These are phyloP conservation scores for Gryllus bimaculatus DNA, from an alignment of 1,140 invertebrate species.

Conservation along the genomic window DNA sequence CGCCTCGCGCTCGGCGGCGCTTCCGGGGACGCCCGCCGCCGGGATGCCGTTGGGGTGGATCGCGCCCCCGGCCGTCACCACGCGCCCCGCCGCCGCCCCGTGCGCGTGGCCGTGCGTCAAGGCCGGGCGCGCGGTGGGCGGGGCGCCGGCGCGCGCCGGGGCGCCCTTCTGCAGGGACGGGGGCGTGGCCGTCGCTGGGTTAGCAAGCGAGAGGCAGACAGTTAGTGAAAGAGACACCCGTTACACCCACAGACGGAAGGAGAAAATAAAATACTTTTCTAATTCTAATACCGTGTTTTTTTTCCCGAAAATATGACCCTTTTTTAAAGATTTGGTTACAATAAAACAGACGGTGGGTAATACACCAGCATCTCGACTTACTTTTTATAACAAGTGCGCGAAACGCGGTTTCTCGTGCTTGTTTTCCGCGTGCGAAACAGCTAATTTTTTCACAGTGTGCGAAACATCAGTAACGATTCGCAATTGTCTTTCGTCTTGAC, in stretches of 20 bases:
- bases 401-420: too few relatives aligned
- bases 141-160: slow-evolving; percentile 26
- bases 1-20: slow-evolving; percentile 14
- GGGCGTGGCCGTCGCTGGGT: slow-evolving; percentile 20
- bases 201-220: background rate
- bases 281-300: background rate
- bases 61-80: background rate
- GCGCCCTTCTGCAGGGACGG: slow-evolving; percentile 9
- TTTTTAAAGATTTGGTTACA: too few relatives aligned
- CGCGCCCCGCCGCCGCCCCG: slow-evolving; percentile 15
- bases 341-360: too few relatives aligned
- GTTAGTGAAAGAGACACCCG: slow-evolving; percentile 14
- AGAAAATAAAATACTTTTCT: background rate
- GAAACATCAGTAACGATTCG: too few relatives aligned
- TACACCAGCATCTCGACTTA: too few relatives aligned
- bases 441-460: too few relatives aligned
- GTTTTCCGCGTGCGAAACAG: too few relatives aligned
- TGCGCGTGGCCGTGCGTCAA: slow-evolving; percentile 8
- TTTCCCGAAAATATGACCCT: too few relatives aligned
- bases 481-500: too few relatives aligned
- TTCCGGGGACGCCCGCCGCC: slow-evolving; percentile 17
- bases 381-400: too few relatives aligned
- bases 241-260: background rate
- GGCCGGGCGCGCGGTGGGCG: background rate
- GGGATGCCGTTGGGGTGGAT: background rate